phyloP scores from a whole-genome alignment of 2,113 vertebrate species.

The Leptocoma aspasia region DNA sequence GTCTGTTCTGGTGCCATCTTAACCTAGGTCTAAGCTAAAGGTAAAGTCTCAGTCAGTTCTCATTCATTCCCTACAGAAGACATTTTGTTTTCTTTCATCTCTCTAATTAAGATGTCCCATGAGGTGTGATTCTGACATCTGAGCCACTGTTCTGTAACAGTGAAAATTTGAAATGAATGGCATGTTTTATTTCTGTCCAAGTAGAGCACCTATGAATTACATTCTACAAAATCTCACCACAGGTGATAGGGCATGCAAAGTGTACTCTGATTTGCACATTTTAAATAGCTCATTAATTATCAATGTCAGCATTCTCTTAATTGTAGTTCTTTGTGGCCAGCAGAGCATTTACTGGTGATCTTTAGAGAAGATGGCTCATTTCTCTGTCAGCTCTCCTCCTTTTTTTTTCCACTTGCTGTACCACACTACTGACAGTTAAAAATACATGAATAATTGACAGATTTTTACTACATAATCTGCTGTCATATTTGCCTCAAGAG shows the following conservation, averaged over 20 bases:
- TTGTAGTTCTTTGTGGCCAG: not conserved
- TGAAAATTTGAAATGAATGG: not conserved
- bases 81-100: not conserved
- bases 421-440: not conserved
- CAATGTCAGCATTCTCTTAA: not conserved
- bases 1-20: not conserved
- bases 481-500: not conserved
- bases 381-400: not conserved
- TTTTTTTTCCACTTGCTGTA: not conserved
- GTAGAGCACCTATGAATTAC: not conserved
- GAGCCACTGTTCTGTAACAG: not conserved
- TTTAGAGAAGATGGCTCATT: not conserved
- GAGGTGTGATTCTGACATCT: not conserved
- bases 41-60: not conserved
- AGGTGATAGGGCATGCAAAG: not conserved
- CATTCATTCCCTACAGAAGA: not conserved
- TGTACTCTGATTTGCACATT: not conserved
- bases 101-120: not conserved
- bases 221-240: not conserved
- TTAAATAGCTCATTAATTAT: slow-evolving; percentile 15
- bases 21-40: not conserved
- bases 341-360: not conserved
- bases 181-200: not conserved
- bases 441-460: not conserved
- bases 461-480: not conserved